These are phyloP conservation scores for sheep (Ovis aries) DNA, from an alignment of 2,113 vertebrate species.

Conservation along the genomic window ARS-UI_Ramb_v3.0 NC_056069.1:68217001-68217500, in stretches of 20 bases:
- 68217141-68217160: too few species aligned
- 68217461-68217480: not conserved
- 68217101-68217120: accelerated
- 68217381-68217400: not conserved
- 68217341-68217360: not conserved
- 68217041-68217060: accelerated
- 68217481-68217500: accelerated
- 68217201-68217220: accelerated
- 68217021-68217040: accelerated
- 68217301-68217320: not conserved
- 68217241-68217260: not conserved
- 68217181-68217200: not conserved
- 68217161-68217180: accelerated
- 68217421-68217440: not conserved
- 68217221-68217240: too few species aligned
- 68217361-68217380: not conserved
- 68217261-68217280: not conserved
- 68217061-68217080: accelerated
- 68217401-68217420: not conserved
- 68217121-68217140: not conserved
- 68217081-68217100: not conserved
- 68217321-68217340: not conserved
- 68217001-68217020: not conserved
- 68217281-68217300: not conserved
- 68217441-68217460: not conserved